Evolutionary conservation across 2,797 vertebrate genomes (phyloP).

Genomic region (Megaceryle alcyon): DNA sequence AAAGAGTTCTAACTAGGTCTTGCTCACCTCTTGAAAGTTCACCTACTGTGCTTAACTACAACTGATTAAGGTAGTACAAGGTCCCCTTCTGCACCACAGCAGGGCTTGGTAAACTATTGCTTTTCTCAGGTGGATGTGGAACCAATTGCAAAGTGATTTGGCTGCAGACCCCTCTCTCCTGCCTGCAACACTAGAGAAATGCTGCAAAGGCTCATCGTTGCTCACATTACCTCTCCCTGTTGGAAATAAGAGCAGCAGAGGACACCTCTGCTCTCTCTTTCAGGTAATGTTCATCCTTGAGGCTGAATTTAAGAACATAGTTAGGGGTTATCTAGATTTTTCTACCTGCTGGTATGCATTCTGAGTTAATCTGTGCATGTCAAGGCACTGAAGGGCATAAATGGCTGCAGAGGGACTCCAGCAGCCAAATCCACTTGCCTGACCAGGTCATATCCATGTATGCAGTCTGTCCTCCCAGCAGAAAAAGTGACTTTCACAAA

Average conservation of each 20-base stretch:
- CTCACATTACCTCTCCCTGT: background rate
- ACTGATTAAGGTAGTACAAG: background rate
- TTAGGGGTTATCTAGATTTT: background rate
- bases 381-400: background rate
- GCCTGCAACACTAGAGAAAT: background rate
- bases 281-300: background rate
- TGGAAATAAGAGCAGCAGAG: background rate
- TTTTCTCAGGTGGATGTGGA: background rate
- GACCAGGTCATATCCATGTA: background rate
- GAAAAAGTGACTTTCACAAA: background rate
- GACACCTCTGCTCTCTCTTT: background rate
- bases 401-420: background rate
- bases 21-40: background rate
- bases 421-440: background rate
- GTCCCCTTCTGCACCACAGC: background rate
- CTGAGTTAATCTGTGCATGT: background rate
- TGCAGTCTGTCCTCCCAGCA: background rate
- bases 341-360: background rate
- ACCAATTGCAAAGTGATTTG: background rate
- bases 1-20: background rate
- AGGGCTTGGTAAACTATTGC: background rate
- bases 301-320: background rate
- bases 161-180: background rate
- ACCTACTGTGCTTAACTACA: background rate
- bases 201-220: background rate